Base-by-base conservation (phyloP, 2,888 invertebrate species). In the Imbricaverruca yamaguchii region DNA sequence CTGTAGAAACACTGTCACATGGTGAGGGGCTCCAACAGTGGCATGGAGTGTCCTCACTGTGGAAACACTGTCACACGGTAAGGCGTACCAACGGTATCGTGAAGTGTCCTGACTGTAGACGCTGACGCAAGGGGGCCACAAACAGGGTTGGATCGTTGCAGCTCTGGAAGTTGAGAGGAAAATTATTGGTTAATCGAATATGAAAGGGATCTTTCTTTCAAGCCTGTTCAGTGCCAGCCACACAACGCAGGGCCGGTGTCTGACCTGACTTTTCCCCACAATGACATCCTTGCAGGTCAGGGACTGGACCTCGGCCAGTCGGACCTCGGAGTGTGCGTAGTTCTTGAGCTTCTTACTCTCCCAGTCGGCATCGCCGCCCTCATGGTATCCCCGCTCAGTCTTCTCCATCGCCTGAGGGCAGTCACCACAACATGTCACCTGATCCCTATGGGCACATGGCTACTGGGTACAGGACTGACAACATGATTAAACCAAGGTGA, bases 341-440 rank as follows among this genome's bases (percentile, higher is more conserved):
- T 92, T 91, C 80, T 92, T 92, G 81, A 94, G 88, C 85, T 94
- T 94, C 86, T 94, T 92, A 87, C 95, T 94, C 86, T 97, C 97
- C 95, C 96, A 97, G 10, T 94, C 95, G 0, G 95, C 91, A 87
- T 97, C 96, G 0, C 97, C 97, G 8, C 97, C 97, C 85, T 94
- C 96, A 88, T 93, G 96, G 87, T 95, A 95, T 18, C 93, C 94
- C 85, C 94, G 91, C n/a, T 92, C 89, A 0, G 96, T 97, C 84
- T 90, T 90, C 83, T 93, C 92, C 84, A 97, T 88, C 4, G 95
- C 96, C 91, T 92, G 84, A 21, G n/a, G 18, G 1, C 21, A 77
- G 39, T 6, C 9, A 53, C 13, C 39, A 55, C 53, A 53, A 18
- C 1, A n/a, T 23, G 23, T 23, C 21, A 67, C 11, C 8, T n/a